Evolutionary conservation across 2,888 invertebrate genomes (phyloP), one percentile per base, ranked within the genome.

Genomic region (Cylindroiulus punctatus): DNA sequence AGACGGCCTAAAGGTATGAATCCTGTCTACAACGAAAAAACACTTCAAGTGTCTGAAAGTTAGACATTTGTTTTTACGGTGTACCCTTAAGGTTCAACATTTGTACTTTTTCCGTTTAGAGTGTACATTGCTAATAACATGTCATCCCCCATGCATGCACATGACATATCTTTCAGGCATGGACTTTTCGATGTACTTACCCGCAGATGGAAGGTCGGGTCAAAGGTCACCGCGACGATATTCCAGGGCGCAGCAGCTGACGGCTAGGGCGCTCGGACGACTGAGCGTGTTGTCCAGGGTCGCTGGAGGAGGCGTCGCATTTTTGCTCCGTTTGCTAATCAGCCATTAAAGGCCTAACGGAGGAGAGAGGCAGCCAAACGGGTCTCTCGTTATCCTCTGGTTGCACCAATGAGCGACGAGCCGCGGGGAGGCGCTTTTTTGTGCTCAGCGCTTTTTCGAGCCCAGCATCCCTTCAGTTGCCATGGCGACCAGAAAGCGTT

Each of bases 391-490:
- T 83, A 83, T 83, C 44, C 83, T 83, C 40, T 19, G 26, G 83
- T 83, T 83, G 44, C 83, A 26, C 83, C 83, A 83, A 83, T 83
- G 83, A 83, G 83, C 8, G 32, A 83, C 40, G 83, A 83, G 83
- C 2, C 44, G 82, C 65, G 26, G 65, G 76, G 76, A 76, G 30
- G 76, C 76, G 76, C 76, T 76, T 76, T 76, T 76, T 76, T 65
- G 26, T 65, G 65, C 26, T 22, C 22, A 65, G 26, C 65, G 7
- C 22, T 65, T 65, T 65, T 65, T 65, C 22, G 10, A 30, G 76
- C 76, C 76, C 76, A 76, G 76, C 76, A 76, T 76, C 76, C 76
- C 76, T 76, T 76, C 76, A 76, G 76, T 76, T 17, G 76, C 30
- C 76, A 76, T 76, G 76, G 76, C 30, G 30, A 76, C 76, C 30